A percentile compares a stretch with the other conserved stretches of the same genome.
phyloP scores from a whole-genome alignment of 2,113 vertebrate species.

The Sphyrna mokarran region DNA sequence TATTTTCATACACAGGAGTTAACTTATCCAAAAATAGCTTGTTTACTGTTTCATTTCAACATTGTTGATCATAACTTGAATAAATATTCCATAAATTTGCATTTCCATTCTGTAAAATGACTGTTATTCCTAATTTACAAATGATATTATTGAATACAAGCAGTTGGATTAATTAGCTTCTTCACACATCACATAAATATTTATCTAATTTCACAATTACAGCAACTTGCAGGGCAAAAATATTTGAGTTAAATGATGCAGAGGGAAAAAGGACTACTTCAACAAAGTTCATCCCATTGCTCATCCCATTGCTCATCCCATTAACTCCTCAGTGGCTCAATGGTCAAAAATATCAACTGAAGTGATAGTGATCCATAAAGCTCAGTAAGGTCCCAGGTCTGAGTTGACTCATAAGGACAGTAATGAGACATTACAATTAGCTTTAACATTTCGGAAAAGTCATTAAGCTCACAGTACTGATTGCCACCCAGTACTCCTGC shows the following conservation, averaged over 20 bases:
- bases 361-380: neutral
- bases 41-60: neutral
- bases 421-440: neutral
- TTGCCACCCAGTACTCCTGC: neutral
- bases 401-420: neutral
- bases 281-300: neutral
- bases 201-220: neutral
- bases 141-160: neutral
- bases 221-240: too few relatives aligned
- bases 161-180: neutral
- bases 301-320: neutral
- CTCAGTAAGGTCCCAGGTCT: neutral
- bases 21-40: neutral
- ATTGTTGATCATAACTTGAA: neutral
- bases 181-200: neutral
- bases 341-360: neutral
- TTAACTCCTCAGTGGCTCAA: neutral
- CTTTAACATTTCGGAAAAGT: neutral
- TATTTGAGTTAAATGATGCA: too few relatives aligned
- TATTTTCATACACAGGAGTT: neutral
- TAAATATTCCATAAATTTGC: neutral
- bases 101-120: neutral
- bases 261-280: too few relatives aligned
- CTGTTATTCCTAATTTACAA: neutral
- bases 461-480: neutral